Evolutionary conservation across 2,888 invertebrate genomes (phyloP), one percentile per base, ranked within the genome.

Genomic region (Sminthurinus aureus): DNA sequence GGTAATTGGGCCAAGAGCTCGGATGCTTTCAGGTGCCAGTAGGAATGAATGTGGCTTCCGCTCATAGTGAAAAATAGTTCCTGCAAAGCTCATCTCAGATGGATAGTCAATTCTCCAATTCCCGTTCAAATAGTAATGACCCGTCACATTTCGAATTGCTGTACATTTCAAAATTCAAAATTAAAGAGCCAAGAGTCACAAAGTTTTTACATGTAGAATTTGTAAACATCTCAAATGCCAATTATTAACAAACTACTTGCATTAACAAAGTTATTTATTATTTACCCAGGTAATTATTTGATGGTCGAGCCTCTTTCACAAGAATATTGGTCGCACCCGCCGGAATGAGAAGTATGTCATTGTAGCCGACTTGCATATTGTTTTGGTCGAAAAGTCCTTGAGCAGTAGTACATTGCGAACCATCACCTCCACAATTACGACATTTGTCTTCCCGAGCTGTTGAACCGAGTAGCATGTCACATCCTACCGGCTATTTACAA

Each of bases 61-160:
- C 88, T 96, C 95, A 90, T 99, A 99, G 89, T 94, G 93, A 93
- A 98, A 98, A 89, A 94, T 93, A 8, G 94, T 93, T 15, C 97
- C 96, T 0, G 95, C 96, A 89, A 97, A 96, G 84, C 92, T 91
- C 89, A 96, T 91, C 58, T 93, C 93, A 81, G 95, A 93, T 0
- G 97, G 96, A 90, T 96, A 96, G 91, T 97, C 96, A 89, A 99
- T 97, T 89, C 95, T 93, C 94, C 96, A 98, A 90, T 97, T 95
- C 0, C 98, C 98, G 91, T 99, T 99, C 80, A 99, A 91, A 90
- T 96, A 97, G 90, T 95, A 99, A 88, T 95, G 93, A 4, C 95
- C 95, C 76, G 94, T 92, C 82, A 93, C 92, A 90, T 96, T 96
- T 87, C 97, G 93, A 78, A 98, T 92, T 8, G 98, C 98, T 94